Base-by-base conservation (phyloP, 2,797 vertebrate genomes). In the Enteromius anoplus region DNA sequence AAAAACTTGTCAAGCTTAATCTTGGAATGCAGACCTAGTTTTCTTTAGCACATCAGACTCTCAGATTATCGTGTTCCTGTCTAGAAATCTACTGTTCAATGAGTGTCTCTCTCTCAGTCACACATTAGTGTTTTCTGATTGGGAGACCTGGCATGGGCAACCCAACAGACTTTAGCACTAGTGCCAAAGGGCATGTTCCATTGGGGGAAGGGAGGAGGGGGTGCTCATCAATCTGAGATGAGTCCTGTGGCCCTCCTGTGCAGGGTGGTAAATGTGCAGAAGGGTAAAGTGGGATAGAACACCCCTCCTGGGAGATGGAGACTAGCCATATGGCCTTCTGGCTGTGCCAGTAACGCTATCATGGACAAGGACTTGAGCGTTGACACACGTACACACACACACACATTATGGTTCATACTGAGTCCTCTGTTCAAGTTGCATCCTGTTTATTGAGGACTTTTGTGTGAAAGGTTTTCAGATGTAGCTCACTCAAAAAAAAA, bases 241-340 rank as follows among this genome's bases (percentile, higher is more conserved):
- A 91, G 88, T 89, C 87, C 84, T 88, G 87, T 88, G 86, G 87
- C 87, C 88, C 87, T 89, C 85, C 85, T 88, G 87, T 82, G 88
- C 82, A 85, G 87, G 88, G 88, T 89, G 89, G 90, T 89, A 89
- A 90, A 90, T 90, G 86, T 89, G 88, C 87, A 88, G 86, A 85
- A 86, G 87, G 86, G 88, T 88, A 88, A 85, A 86, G 85, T 83
- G 89, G 90, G 88, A 89, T 88, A 80, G 89, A 88, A 89, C 89
- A 88, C 85, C 88, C 86, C 90, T 89, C 88, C 85, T 88, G 90
- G 90, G 90, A 90, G 71, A 81, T 82, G 89, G 88, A 87, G 88
- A 88, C 85, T 86, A 88, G 89, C 90, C 89, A 91, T 91, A 91
- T 91, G 90, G 90, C 87, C 89, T 84, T 77, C 82, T 87, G 83